Conservation (phyloP, 2,113 vertebrate species). For the Callipepla squamata region DNA sequence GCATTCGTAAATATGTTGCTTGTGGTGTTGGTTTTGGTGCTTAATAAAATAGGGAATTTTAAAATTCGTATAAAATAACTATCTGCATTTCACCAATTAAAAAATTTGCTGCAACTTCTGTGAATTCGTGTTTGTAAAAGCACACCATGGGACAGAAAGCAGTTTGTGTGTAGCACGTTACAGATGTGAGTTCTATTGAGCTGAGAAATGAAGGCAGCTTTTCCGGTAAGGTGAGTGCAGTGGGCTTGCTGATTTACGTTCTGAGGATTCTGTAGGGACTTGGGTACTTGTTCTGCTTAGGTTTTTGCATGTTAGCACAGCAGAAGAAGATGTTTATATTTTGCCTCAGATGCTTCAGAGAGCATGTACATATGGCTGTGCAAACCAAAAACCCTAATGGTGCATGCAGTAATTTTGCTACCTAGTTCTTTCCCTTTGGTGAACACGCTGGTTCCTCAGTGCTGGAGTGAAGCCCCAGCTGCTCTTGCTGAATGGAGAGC, state of each 20-base stretch:
- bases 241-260: neutral
- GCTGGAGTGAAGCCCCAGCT: neutral
- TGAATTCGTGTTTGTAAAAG: neutral
- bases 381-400: neutral
- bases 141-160: neutral
- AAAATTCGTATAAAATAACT: neutral
- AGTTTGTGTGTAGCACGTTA: neutral
- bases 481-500: neutral
- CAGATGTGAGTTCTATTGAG: neutral
- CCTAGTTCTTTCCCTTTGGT: neutral
- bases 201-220: neutral
- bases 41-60: neutral
- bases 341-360: neutral
- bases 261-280: neutral
- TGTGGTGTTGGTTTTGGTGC: neutral
- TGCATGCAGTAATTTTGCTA: neutral
- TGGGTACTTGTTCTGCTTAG: neutral
- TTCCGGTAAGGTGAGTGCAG: neutral
- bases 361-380: neutral
- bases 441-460: neutral
- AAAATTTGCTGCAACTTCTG: neutral
- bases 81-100: slow-evolving; percentile 1
- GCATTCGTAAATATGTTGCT: neutral
- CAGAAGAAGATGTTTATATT: neutral
- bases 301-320: neutral